Evolutionary conservation across 1,140 invertebrate genomes (phyloP), one percentile per base, ranked within the genome.

Genomic region (Littorina saxatilis): DNA sequence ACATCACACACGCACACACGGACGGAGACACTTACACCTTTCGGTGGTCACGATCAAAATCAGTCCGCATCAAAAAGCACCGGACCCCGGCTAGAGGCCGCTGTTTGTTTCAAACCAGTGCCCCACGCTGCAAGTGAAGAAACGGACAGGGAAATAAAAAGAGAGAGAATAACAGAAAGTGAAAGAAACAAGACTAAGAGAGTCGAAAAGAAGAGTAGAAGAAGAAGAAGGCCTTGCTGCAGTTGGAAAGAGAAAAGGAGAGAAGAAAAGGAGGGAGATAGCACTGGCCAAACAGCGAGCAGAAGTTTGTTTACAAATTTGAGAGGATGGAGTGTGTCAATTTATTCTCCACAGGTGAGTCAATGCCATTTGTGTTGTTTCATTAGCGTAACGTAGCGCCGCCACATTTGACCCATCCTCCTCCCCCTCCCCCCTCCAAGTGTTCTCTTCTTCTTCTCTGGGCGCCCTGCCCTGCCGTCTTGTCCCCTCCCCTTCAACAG

Each of bases 241-340:
- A n/a, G n/a, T n/a, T n/a, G n/a, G n/a, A n/a, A n/a, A n/a, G 43
- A 47, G 17, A 47, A 47, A 5, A 9, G 43, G 43, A 47, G 43
- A 47, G 7, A 17, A 47, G 43, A 47, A 17, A 5, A 9, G 17
- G 43, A 5, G 17, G 17, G 43, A 17, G 43, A 47, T 47, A 47
- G 43, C 58, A 7, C 27, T 61, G 58, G 4, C 58, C 20, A 23
- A 61, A 61, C 20, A 23, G 27, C 58, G 58, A 29, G 58, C 58
- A 61, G 58, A 61, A 47, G 72, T 75, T 75, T 75, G 72, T 75
- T 75, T 39, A 75, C 72, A 75, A 75, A 43, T 75, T 75, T 75
- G 72, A 43, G 72, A 37, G 37, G 72, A 75, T 75, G 72, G 40
- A 40, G 40, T 23, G 72, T 43, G 35, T 47, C 9, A 37, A 75